phyloP scores from a whole-genome alignment of 2,113 vertebrate species.

The Pyxicephalus adspersus region DNA sequence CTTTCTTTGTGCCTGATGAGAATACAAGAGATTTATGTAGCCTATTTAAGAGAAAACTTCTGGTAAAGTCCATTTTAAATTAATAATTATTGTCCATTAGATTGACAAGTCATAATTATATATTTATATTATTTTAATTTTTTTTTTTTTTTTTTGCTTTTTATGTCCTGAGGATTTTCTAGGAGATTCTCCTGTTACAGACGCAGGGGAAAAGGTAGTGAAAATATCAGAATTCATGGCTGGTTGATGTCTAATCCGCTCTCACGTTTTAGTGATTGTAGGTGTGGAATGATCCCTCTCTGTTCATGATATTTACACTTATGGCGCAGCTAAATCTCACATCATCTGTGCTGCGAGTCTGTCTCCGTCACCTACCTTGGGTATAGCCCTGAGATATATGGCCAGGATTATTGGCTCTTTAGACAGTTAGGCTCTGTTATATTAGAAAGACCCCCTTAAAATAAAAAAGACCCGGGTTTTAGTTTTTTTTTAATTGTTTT shows the following conservation, averaged over 20 bases:
- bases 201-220: not conserved
- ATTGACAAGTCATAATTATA: constrained; percentile 21
- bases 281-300: constrained; percentile 25
- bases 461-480: too few species aligned
- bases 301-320: constrained; percentile 41
- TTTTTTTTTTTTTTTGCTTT: too few species aligned
- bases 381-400: constrained; percentile 40
- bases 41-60: not conserved
- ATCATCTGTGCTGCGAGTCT: constrained; percentile 4
- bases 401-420: constrained; percentile 8
- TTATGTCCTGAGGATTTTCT: not conserved
- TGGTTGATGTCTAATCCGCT: constrained; percentile 20
- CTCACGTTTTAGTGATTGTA: constrained; percentile 21
- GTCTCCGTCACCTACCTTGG: constrained; percentile 20
- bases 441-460: not conserved
- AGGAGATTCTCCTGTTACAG: not conserved
- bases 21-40: constrained; percentile 24
- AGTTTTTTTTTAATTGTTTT: too few species aligned
- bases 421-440: constrained; percentile 22
- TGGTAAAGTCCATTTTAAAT: not conserved
- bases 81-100: constrained; percentile 20
- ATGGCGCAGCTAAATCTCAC: constrained; percentile 20
- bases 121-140: too few species aligned
- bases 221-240: not conserved
- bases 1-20: not conserved